Evolutionary conservation across 2,888 invertebrate species (phyloP).

Genomic region (Netelia fuscicornis): DNA sequence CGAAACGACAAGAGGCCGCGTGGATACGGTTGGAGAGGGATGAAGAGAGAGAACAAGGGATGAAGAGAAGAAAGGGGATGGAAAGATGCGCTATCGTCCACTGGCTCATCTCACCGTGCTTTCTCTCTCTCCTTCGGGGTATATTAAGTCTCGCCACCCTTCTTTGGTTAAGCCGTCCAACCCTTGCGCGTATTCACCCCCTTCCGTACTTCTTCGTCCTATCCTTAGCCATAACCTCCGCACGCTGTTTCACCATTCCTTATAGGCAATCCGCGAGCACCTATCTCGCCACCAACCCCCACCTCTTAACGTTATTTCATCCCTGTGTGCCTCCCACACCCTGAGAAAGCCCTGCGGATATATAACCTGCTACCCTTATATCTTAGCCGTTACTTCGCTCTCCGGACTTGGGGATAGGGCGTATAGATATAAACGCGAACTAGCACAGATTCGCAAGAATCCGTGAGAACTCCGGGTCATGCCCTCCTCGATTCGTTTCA

Average conservation of each 20-base stretch:
- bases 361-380: not conserved
- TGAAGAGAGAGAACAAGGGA: not conserved
- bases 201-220: conserved; percentile 50
- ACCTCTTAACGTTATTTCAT: conserved; percentile 39
- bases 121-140: conserved; percentile 53
- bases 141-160: conserved; percentile 70
- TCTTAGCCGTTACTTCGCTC: not conserved
- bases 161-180: conserved; percentile 68
- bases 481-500: conserved; percentile 58
- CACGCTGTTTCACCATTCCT: conserved; percentile 58
- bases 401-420: conserved; percentile 2
- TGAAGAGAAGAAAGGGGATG: conserved; percentile 32
- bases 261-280: conserved; percentile 54
- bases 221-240: conserved; percentile 55
- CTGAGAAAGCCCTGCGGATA: not conserved
- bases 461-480: conserved; percentile 39
- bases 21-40: not conserved
- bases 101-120: conserved; percentile 64
- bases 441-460: conserved; percentile 2
- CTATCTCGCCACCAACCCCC: conserved; percentile 34
- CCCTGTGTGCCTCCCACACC: conserved; percentile 39
- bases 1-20: not conserved
- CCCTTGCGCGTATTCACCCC: conserved; percentile 54
- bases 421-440: conserved; percentile 3
- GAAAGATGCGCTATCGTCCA: conserved; percentile 64